phyloP scores from a whole-genome alignment of 2,113 vertebrate species.

The Anhinga rufa region DNA sequence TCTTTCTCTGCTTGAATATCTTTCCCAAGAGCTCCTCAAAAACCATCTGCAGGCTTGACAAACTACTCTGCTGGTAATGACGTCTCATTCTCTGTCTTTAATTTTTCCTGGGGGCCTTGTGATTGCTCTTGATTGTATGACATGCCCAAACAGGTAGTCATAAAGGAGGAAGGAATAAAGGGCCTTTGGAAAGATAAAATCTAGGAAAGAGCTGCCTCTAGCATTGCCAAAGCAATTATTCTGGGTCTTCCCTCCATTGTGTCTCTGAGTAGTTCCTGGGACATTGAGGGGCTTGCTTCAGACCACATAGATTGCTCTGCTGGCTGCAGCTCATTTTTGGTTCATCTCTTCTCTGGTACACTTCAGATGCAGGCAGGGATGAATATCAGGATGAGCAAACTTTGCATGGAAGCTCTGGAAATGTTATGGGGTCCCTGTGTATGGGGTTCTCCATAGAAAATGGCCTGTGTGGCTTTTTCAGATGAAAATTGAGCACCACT shows the following conservation, averaged over 20 bases:
- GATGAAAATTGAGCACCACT: not conserved
- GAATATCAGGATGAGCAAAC: not conserved
- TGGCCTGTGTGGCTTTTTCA: not conserved
- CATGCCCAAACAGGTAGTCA: not conserved
- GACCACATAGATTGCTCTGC: not conserved
- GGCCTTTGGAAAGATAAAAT: not conserved
- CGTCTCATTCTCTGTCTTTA: not conserved
- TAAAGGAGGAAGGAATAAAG: not conserved
- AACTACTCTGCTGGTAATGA: not conserved
- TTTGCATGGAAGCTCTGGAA: not conserved
- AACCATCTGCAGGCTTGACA: not conserved
- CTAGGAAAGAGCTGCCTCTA: not conserved
- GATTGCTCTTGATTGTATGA: not conserved
- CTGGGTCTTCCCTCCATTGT: not conserved
- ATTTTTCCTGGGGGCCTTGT: not conserved
- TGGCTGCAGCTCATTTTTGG: not conserved
- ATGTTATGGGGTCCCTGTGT: not conserved
- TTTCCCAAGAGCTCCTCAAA: constrained; percentile 9
- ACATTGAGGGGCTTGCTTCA: not conserved
- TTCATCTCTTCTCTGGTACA: not conserved
- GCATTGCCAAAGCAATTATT: not conserved
- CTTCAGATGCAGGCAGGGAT: not conserved
- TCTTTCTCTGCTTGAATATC: not conserved
- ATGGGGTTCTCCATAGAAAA: not conserved
- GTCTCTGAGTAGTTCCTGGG: not conserved